Conservation (phyloP, 2,113 vertebrate species). For the Arizona elegans region DNA sequence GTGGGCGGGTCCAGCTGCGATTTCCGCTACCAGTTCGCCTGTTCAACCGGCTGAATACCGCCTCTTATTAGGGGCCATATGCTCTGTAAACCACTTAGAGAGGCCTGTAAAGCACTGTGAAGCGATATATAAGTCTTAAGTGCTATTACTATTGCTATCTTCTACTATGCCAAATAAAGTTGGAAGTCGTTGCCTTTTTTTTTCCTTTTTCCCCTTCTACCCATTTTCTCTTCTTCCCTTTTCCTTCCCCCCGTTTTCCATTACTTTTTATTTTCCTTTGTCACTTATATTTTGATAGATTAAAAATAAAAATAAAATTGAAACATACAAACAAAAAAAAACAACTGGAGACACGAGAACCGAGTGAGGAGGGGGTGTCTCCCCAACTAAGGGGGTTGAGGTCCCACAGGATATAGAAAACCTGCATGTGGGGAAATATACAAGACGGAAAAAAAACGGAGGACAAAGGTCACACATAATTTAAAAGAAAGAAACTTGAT, state of each 20-base stretch:
- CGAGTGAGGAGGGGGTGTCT: fast-evolving
- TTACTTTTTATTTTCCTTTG: background rate
- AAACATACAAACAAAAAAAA: background rate
- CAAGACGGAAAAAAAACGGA: background rate
- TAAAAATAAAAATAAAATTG: background rate
- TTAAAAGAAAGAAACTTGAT: conserved; percentile 6
- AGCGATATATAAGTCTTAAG: no score
- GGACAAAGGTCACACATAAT: conserved; percentile 35
- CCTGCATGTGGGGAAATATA: conserved; percentile 26
- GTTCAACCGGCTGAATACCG: no score
- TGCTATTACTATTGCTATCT: no score
- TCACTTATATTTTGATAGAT: background rate
- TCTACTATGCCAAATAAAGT: background rate
- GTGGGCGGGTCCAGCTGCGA: no score
- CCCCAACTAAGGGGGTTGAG: background rate
- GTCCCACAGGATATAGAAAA: conserved; percentile 15
- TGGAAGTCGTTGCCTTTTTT: background rate
- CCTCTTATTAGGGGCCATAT: no score
- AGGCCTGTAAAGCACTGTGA: no score
- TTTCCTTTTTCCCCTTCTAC: background rate
- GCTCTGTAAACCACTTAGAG: no score
- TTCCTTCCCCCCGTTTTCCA: background rate
- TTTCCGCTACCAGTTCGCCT: no score
- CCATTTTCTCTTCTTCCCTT: background rate
- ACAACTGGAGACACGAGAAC: background rate